These are phyloP conservation scores for Onchidella celtica DNA, from an alignment of 2,888 invertebrate genomes.

Conservation along the genomic window DNA sequence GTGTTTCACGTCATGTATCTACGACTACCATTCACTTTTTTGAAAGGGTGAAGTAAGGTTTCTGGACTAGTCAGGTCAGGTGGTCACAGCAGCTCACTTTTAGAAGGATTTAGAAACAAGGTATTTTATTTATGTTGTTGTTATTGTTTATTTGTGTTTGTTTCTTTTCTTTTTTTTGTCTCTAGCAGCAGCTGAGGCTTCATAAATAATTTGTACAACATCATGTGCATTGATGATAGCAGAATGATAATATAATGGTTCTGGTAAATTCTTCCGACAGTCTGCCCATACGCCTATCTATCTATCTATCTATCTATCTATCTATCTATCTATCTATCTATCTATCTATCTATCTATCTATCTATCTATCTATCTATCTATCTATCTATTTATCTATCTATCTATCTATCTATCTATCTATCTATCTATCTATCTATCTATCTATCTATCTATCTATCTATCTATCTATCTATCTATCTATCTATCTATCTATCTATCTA, in stretches of 20 bases:
- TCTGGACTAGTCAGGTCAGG: too few species aligned
- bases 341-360: constrained; percentile 11
- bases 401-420: constrained; percentile 2
- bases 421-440: background rate
- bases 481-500: background rate
- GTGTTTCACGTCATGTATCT: too few species aligned
- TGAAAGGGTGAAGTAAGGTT: too few species aligned
- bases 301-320: background rate
- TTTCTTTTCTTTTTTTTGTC: background rate
- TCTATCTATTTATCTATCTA: background rate
- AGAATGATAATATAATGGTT: too few species aligned
- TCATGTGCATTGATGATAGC: too few species aligned
- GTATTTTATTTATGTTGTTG: too few species aligned
- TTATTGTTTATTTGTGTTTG: background rate
- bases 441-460: background rate
- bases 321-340: constrained; percentile 13
- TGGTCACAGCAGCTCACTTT: too few species aligned
- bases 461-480: background rate
- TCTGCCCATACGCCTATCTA: background rate
- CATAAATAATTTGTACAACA: too few species aligned
- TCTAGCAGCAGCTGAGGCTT: background rate
- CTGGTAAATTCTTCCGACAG: background rate
- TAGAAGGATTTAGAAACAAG: too few species aligned
- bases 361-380: background rate
- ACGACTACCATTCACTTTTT: too few species aligned